phyloP scores from a whole-genome alignment of 2,113 vertebrate species.

The Melanerpes aurifrons region DNA sequence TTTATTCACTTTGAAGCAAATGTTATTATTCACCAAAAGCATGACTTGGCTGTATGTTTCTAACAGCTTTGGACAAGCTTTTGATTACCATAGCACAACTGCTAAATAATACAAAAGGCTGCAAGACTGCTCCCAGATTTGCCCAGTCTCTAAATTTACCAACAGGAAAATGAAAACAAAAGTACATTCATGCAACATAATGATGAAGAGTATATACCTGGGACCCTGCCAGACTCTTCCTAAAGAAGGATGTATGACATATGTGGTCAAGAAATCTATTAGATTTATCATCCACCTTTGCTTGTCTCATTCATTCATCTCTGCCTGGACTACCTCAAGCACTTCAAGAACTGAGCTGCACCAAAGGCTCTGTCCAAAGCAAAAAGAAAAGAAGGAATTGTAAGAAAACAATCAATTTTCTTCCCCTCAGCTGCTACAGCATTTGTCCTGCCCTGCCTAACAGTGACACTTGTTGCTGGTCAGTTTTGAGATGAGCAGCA shows the following conservation, averaged over 20 bases:
- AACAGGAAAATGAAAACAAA: not conserved
- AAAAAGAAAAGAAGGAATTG: not conserved
- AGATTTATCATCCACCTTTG: constrained; percentile 19
- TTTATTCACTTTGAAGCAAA: not conserved
- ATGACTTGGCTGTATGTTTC: not conserved
- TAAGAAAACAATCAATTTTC: not conserved
- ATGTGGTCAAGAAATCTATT: constrained; percentile 25
- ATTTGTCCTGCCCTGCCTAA: not conserved
- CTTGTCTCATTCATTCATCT: constrained; percentile 7
- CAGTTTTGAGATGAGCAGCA: not conserved
- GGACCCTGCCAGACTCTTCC: not conserved
- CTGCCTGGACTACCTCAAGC: not conserved
- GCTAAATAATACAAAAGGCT: not conserved
- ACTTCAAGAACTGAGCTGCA: not conserved
- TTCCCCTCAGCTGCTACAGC: not conserved
- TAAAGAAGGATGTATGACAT: not conserved
- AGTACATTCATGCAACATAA: not conserved
- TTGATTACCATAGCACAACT: not conserved
- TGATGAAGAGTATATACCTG: constrained; percentile 3
- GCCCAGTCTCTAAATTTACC: not conserved
- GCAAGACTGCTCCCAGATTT: not conserved
- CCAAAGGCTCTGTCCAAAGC: constrained; percentile 5
- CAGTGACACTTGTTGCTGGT: not conserved
- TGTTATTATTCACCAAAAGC: not conserved
- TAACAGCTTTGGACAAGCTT: not conserved